phyloP scores from a whole-genome alignment of 2,113 vertebrate genomes.

The Elaphurus davidianus region DNA sequence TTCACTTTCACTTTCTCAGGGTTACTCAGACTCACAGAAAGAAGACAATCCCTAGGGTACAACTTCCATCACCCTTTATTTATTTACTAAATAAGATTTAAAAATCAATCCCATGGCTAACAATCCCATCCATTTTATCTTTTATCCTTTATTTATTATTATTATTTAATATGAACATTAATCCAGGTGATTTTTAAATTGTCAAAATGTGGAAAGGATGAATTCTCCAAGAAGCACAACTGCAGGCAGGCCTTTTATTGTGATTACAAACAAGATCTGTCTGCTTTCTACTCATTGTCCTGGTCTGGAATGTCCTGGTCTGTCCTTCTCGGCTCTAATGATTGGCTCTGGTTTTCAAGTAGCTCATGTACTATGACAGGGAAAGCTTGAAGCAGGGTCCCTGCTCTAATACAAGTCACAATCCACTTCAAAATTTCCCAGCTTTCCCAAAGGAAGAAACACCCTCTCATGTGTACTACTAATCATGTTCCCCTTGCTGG shows the following conservation, averaged over 20 bases:
- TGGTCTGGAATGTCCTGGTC: not conserved
- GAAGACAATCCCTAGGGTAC: not conserved
- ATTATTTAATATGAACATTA: not conserved
- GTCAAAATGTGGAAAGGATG: not conserved
- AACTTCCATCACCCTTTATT: conserved; percentile 5
- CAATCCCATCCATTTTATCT: not conserved
- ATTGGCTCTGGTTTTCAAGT: not conserved
- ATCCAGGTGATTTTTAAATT: conserved; percentile 10
- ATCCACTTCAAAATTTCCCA: not conserved
- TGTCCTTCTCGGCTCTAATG: not conserved
- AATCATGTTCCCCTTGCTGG: not conserved
- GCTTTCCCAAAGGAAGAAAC: not conserved
- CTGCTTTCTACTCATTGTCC: not conserved
- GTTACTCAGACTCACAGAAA: not conserved
- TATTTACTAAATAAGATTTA: not conserved
- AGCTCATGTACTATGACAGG: not conserved
- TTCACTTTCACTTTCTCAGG: not conserved
- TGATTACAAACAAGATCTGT: not conserved
- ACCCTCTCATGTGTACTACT: not conserved
- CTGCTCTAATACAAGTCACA: not conserved
- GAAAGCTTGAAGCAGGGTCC: not conserved
- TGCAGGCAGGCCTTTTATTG: not conserved
- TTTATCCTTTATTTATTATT: not conserved
- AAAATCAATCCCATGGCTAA: not conserved
- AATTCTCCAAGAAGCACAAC: conserved; percentile 11